Conservation (phyloP, 2,797 vertebrate species). For the Myotis vivesi region DNA sequence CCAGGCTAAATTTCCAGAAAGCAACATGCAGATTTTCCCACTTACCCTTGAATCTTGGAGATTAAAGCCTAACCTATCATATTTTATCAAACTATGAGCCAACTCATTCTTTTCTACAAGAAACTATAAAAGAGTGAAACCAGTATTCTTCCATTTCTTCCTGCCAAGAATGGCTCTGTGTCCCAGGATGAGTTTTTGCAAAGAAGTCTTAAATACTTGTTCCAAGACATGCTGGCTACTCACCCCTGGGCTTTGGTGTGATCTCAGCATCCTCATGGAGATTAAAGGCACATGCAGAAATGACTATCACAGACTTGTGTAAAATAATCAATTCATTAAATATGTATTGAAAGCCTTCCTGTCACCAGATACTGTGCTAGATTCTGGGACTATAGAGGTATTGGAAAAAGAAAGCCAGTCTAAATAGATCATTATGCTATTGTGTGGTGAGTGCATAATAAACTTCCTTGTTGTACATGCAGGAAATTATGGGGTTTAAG, state of each 20-base stretch:
- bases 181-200: background rate
- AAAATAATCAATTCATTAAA: background rate
- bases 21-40: background rate
- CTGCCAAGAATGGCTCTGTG: background rate
- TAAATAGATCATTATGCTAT: background rate
- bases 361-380: background rate
- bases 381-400: background rate
- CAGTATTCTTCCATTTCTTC: background rate
- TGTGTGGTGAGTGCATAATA: background rate
- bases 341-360: background rate
- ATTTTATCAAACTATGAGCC: background rate
- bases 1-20: background rate
- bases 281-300: background rate
- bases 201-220: background rate
- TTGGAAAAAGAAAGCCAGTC: background rate
- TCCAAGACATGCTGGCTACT: background rate
- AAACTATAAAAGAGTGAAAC: background rate
- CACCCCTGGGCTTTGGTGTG: background rate
- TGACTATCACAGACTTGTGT: background rate
- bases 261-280: background rate
- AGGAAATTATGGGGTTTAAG: background rate
- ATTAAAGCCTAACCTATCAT: slow-evolving; percentile 6
- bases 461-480: background rate
- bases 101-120: background rate
- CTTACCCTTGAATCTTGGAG: background rate